Conservation (phyloP, 1,140 invertebrate genomes). For the Drosophila sturtevanti region DNA sequence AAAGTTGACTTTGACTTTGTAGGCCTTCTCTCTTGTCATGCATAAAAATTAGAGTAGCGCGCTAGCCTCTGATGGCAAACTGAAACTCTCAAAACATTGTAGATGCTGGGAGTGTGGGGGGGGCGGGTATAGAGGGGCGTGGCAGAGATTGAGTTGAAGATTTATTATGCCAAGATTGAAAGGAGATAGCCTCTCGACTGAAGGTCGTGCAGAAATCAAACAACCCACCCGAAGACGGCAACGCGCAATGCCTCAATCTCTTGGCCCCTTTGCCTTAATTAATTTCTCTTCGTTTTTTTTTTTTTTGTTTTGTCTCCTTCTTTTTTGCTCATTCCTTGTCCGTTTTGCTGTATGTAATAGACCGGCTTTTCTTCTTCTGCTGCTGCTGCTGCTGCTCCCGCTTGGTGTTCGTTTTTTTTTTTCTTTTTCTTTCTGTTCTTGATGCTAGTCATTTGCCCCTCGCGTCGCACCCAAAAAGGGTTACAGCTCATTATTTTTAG, state of each 20-base stretch:
- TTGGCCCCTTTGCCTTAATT: constrained; percentile 69
- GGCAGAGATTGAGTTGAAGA: constrained; percentile 64
- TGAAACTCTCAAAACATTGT: constrained; percentile 12
- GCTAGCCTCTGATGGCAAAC: constrained; percentile 3
- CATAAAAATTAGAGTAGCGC: constrained; percentile 73
- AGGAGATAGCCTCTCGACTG: constrained; percentile 40
- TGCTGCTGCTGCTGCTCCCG: neutral
- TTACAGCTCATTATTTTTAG: constrained; percentile 75
- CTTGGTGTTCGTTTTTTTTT: neutral
- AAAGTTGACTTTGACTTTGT: constrained; percentile 32
- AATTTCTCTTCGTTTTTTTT: constrained; percentile 57
- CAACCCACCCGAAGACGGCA: constrained; percentile 56
- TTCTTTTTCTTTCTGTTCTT: neutral
- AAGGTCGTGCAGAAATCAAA: constrained; percentile 74
- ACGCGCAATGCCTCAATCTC: constrained; percentile 42
- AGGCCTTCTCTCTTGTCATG: constrained; percentile 62
- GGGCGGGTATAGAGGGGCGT: constrained; percentile 45
- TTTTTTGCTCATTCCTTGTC: constrained; percentile 27
- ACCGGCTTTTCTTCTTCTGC: constrained; percentile 7
- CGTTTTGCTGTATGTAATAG: constrained; percentile 10
- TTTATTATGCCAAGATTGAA: constrained; percentile 58
- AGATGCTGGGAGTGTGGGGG: neutral
- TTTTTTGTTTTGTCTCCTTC: neutral
- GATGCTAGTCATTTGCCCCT: constrained; percentile 2
- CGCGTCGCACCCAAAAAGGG: constrained; percentile 53